phyloP scores from a whole-genome alignment of 2,113 vertebrate genomes.

The Chaenogobius annularis region DNA sequence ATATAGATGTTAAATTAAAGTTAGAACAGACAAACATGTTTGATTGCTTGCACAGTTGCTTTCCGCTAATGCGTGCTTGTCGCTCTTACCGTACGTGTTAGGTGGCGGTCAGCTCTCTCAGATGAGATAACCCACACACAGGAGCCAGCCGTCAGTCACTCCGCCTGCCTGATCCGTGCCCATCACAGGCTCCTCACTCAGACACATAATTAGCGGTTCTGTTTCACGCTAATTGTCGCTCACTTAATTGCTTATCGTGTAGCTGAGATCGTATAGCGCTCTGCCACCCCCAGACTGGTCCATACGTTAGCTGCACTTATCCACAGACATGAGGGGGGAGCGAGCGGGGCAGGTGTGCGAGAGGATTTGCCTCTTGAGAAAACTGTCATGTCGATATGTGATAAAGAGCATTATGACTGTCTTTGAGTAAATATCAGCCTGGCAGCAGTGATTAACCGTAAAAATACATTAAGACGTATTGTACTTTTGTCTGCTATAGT shows the following conservation, averaged over 20 bases:
- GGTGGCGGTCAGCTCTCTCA: neutral
- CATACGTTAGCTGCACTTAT: constrained; percentile 35
- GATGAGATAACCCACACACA: neutral
- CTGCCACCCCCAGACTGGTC: constrained; percentile 24
- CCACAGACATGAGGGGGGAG: constrained; percentile 11
- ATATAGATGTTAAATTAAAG: neutral
- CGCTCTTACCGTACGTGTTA: neutral
- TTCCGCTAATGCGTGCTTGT: neutral
- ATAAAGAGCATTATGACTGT: neutral
- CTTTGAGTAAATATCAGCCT: no score
- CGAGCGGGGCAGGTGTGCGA: constrained; percentile 18
- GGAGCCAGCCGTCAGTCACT: constrained; percentile 25
- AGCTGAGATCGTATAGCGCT: constrained; percentile 45
- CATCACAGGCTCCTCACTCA: constrained; percentile 47
- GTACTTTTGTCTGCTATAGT: no score
- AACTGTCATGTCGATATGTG: neutral
- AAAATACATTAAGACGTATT: no score
- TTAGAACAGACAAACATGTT: neutral
- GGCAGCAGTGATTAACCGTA: no score
- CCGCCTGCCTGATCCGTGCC: constrained; percentile 47
- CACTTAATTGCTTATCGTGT: constrained; percentile 62
- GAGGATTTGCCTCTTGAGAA: neutral
- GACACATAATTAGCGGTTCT: constrained; percentile 59
- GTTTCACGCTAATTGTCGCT: constrained; percentile 57
- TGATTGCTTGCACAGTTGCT: neutral